Percentiles rank a stretch among this genome's conserved stretches.
phyloP scores from a whole-genome alignment of 2,113 vertebrate species.

The Corapipo altera region DNA sequence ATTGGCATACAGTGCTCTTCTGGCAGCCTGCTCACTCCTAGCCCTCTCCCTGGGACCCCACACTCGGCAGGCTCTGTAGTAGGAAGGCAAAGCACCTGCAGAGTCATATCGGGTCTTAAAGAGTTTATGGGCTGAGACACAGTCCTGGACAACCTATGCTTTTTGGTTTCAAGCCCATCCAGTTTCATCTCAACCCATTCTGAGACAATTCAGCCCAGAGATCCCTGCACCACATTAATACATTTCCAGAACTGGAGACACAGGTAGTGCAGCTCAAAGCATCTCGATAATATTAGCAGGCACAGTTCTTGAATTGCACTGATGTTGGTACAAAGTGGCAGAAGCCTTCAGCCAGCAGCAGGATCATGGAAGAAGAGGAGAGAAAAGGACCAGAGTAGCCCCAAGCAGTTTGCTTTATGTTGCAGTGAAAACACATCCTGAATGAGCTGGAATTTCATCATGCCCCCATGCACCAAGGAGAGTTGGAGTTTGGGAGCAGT shows the following conservation, averaged over 20 bases:
- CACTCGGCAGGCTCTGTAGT: accelerated
- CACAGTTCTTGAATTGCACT: neutral
- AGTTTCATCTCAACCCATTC: neutral
- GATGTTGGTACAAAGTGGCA: neutral
- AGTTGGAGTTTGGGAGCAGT: neutral
- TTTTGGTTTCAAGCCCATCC: neutral
- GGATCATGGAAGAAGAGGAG: neutral
- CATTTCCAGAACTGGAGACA: neutral
- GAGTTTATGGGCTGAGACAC: neutral
- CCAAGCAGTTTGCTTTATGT: neutral
- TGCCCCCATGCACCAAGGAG: neutral
- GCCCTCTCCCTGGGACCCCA: neutral
- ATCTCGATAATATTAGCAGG: neutral
- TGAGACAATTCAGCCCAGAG: neutral
- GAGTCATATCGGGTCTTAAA: neutral
- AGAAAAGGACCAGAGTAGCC: neutral
- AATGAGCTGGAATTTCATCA: neutral
- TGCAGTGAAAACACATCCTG: neutral
- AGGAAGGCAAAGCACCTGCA: neutral
- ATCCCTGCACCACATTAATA: neutral
- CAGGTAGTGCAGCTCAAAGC: neutral
- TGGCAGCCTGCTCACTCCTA: neutral
- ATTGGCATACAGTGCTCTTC: neutral
- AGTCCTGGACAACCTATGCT: accelerated
- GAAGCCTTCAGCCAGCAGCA: neutral